A percentile compares a stretch with the other conserved stretches of the same genome.
Evolutionary conservation across 2,888 invertebrate genomes (phyloP).

Genomic region (Troglohyphantes excavatus): DNA sequence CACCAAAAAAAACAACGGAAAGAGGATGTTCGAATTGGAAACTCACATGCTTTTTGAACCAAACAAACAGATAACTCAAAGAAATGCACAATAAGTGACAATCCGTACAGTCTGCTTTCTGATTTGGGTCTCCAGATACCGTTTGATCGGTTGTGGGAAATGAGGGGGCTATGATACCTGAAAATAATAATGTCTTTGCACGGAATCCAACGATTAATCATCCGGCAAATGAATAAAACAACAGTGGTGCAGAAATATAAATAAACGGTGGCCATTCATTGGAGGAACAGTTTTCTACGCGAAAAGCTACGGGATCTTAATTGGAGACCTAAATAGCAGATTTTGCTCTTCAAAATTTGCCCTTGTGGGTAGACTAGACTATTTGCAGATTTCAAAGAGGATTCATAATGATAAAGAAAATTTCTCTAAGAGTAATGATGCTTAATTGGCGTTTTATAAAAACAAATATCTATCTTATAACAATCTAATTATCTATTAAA

Average conservation of each 20-base stretch:
- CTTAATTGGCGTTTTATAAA: no score
- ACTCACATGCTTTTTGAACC: conserved; percentile 44
- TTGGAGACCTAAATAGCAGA: neutral
- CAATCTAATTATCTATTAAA: no score
- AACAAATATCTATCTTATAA: no score
- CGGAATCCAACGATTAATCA: conserved; percentile 53
- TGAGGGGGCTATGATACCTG: conserved; percentile 30
- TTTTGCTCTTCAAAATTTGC: no score
- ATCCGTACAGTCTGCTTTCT: conserved; percentile 1
- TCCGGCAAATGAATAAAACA: conserved; percentile 19
- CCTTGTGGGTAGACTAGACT: no score
- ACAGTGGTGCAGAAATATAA: neutral
- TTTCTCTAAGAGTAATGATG: no score
- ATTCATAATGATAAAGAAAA: no score
- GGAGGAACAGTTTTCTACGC: neutral
- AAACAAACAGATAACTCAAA: neutral
- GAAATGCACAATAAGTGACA: conserved; percentile 27
- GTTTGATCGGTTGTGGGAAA: conserved; percentile 27
- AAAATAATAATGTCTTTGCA: conserved; percentile 40
- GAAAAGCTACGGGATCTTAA: neutral
- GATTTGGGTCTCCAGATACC: neutral
- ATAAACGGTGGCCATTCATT: neutral
- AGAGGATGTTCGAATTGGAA: conserved; percentile 53
- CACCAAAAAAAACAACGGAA: conserved; percentile 56
- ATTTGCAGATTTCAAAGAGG: no score